Evolutionary conservation across 1,140 invertebrate species (phyloP), one percentile per base, ranked within the genome.

Genomic region (Pogonognathellus flavescens): DNA sequence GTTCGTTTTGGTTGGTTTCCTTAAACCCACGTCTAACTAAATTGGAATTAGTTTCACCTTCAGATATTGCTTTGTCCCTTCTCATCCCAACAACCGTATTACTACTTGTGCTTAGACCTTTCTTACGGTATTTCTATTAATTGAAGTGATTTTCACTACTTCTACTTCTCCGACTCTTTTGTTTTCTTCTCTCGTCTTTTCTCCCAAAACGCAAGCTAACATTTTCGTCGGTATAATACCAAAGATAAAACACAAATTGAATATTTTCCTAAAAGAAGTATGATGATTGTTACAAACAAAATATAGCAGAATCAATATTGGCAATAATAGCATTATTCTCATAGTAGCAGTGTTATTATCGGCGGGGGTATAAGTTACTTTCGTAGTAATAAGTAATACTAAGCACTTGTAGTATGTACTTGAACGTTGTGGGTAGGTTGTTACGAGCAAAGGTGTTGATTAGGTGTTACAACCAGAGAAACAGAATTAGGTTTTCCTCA

Each of bases 391-490:
- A n/a, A n/a, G n/a, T n/a, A n/a, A n/a, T n/a, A n/a, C n/a, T n/a
- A n/a, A n/a, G n/a, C n/a, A n/a, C n/a, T n/a, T n/a, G n/a, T n/a
- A n/a, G n/a, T n/a, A n/a, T n/a, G n/a, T n/a, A n/a, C n/a, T n/a
- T n/a, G n/a, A n/a, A 41, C 6, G 31, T 41, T 41, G 31, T 3
- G 31, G 31, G 31, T 41, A 41, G 31, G 31, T 41, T 41, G 31
- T 66, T 66, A 20, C 25, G 22, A 25, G 62, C 62, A 22, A 31
- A 66, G 62, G 62, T 66, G 62, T 66, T 66, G 62, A 66, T 66
- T 66, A 66, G 22, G 62, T 31, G 62, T 20, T 66, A 20, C 10
- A 66, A 14, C 20, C 25, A 25, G 62, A 25, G 62, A 25, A 25
- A 5, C 22, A 22, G 62, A 66, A 66, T 66, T 66, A 66, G 62